Conservation (phyloP, 2,113 vertebrate genomes). For the Callaeas wilsoni region DNA sequence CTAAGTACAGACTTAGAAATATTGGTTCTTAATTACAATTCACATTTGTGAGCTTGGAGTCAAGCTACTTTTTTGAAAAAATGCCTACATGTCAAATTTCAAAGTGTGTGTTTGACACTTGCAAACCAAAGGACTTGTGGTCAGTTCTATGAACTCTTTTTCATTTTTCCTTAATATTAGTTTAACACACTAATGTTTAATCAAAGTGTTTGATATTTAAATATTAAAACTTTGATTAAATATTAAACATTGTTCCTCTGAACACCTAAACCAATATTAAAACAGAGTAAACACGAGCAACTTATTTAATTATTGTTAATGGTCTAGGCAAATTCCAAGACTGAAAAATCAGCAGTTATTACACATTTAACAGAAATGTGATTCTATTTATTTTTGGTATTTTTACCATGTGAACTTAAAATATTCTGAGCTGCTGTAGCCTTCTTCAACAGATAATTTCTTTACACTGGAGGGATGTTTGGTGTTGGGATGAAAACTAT, state of each 20-base stretch:
- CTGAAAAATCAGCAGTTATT: not conserved
- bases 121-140: not conserved
- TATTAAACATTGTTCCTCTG: conserved; percentile 30
- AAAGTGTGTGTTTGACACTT: not conserved
- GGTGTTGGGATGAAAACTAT: not conserved
- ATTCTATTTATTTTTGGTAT: not conserved
- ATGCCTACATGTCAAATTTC: not conserved
- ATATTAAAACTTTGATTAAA: conserved; percentile 58
- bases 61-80: not conserved
- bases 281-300: not conserved
- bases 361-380: not conserved
- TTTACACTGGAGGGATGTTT: not conserved
- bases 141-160: not conserved
- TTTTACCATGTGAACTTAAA: not conserved
- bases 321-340: not conserved
- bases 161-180: not conserved
- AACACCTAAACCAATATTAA: conserved; percentile 39
- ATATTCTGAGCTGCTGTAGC: not conserved
- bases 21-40: not conserved
- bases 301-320: conserved; percentile 20
- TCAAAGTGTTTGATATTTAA: conserved; percentile 35
- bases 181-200: conserved; percentile 23
- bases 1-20: not conserved
- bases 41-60: not conserved
- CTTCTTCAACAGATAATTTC: not conserved